Evolutionary conservation across 2,888 invertebrate genomes (phyloP).

Genomic region (Fabriciana adippe): DNA sequence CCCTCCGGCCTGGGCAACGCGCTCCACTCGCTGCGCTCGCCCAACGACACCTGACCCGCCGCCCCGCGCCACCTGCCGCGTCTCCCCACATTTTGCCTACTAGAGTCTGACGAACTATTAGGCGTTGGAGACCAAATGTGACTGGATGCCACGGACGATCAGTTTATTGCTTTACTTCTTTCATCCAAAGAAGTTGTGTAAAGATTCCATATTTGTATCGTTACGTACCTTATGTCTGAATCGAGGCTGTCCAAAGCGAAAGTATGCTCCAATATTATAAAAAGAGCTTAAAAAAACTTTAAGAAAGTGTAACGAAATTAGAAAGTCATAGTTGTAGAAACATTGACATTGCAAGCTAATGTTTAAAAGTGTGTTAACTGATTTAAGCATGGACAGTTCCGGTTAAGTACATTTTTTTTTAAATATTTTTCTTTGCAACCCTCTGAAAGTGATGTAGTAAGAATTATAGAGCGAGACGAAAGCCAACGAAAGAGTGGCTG

Average conservation of each 20-base stretch:
- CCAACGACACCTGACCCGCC: slow-evolving; percentile 65
- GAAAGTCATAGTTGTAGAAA: not conserved
- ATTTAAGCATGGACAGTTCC: slow-evolving; percentile 3
- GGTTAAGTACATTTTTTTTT: not conserved
- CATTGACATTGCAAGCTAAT: no score
- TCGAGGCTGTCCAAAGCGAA: not conserved
- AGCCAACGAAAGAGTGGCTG: not conserved
- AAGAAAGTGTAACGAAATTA: not conserved
- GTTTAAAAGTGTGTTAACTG: not conserved
- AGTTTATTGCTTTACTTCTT: not conserved
- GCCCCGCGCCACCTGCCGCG: slow-evolving; percentile 7
- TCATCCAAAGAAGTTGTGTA: not conserved
- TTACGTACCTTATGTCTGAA: not conserved
- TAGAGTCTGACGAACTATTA: not conserved
- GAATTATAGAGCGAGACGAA: not conserved
- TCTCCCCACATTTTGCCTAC: not conserved
- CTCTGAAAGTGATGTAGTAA: not conserved
- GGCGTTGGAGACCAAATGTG: slow-evolving; percentile 3
- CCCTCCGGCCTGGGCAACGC: slow-evolving; percentile 70
- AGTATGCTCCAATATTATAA: not conserved
- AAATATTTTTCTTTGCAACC: not conserved
- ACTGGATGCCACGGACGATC: slow-evolving; percentile 1
- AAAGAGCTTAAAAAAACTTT: not conserved
- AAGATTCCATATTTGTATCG: not conserved
- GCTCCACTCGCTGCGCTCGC: slow-evolving; percentile 65